phyloP scores from a whole-genome alignment of 2,113 vertebrate species.

The Cichladusa arquata region DNA sequence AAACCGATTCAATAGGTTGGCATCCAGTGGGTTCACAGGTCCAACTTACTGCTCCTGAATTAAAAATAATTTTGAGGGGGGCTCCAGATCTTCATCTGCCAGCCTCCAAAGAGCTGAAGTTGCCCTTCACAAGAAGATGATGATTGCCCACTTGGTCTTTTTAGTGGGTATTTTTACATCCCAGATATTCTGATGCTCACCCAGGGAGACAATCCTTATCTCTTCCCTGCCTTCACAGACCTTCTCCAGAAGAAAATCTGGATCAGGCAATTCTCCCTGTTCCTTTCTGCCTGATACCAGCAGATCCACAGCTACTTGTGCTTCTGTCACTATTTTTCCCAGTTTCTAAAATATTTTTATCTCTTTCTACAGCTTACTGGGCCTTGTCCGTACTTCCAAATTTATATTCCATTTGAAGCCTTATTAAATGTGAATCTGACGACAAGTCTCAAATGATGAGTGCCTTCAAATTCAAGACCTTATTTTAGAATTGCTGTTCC shows the following conservation, averaged over 20 bases:
- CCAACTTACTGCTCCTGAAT: not conserved
- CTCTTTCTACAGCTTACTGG: not conserved
- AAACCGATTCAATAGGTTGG: accelerated
- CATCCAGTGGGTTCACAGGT: not conserved
- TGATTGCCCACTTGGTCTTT: not conserved
- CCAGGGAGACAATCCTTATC: not conserved
- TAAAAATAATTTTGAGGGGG: not conserved
- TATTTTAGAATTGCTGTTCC: not conserved
- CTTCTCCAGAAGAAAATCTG: not conserved
- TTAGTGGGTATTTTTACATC: not conserved
- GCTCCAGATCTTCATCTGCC: not conserved
- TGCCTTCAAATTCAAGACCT: not conserved
- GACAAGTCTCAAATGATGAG: not conserved
- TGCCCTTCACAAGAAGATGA: not conserved
- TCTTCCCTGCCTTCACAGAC: not conserved
- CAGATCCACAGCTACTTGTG: not conserved
- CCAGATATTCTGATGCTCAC: not conserved
- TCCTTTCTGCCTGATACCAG: not conserved
- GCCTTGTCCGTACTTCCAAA: not conserved
- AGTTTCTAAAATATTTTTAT: not conserved
- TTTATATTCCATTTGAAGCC: not conserved
- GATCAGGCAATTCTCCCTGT: not conserved
- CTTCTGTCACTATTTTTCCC: not conserved
- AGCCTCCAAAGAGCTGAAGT: not conserved
- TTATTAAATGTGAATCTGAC: not conserved